Conservation (phyloP, 2,888 invertebrate genomes). For the Corythucha ciliata region DNA sequence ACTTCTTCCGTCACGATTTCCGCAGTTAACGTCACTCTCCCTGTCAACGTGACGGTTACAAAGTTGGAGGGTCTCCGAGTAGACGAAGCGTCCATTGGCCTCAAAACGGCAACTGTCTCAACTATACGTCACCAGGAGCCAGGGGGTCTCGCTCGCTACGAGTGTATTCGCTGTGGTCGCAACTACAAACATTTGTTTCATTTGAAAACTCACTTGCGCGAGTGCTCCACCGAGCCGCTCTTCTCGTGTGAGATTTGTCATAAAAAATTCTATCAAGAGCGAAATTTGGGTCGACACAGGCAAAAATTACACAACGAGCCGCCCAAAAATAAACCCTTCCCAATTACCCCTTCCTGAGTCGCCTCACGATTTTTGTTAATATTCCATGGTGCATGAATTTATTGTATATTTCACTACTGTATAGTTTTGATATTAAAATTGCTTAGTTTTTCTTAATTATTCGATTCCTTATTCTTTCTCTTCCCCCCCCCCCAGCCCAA, state of each 20-base stretch:
- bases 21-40: too few relatives aligned
- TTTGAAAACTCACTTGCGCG: conserved; percentile 24
- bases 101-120: conserved; percentile 2
- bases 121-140: background rate
- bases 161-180: conserved; percentile 23
- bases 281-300: conserved; percentile 26
- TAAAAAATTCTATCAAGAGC: conserved; percentile 21
- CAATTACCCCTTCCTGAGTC: background rate
- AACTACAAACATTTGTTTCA: conserved; percentile 26
- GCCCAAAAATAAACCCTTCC: background rate
- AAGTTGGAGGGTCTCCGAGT: too few relatives aligned
- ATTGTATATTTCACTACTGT: background rate
- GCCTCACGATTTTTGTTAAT: background rate
- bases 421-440: background rate
- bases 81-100: too few relatives aligned
- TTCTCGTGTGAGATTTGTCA: conserved; percentile 23
- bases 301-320: conserved; percentile 23
- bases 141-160: conserved; percentile 13
- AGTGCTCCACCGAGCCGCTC: conserved; percentile 26
- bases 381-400: background rate
- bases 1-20: too few relatives aligned
- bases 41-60: too few relatives aligned
- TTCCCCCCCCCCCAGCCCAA: background rate
- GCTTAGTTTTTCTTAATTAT: background rate
- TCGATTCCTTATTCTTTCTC: background rate